These are phyloP conservation scores for pig (Sus scrofa) DNA, from an alignment of 2,113 vertebrate genomes.

Conservation along the genomic window DNA sequence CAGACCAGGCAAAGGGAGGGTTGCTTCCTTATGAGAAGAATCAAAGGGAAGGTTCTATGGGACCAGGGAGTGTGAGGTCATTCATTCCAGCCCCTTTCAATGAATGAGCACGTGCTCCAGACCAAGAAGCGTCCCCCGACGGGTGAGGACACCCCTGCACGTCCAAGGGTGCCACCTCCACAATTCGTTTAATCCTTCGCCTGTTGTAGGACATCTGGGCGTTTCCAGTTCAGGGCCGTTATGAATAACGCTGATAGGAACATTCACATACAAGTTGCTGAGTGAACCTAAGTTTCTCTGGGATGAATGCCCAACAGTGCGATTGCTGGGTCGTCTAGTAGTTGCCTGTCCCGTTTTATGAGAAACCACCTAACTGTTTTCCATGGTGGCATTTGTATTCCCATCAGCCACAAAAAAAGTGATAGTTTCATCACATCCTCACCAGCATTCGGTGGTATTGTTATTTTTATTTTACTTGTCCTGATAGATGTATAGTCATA, in stretches of 20 bases:
- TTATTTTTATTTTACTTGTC: not conserved
- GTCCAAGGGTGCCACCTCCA: too few species aligned
- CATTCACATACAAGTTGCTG: not conserved
- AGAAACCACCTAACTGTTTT: not conserved
- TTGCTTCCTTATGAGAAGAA: not conserved
- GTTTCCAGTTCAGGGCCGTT: not conserved
- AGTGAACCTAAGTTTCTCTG: not conserved
- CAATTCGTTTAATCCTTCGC: too few species aligned
- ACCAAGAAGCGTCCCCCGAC: not conserved
- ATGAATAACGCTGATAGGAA: not conserved
- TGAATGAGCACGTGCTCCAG: not conserved
- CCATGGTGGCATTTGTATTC: too few species aligned
- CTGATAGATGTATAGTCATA: not conserved
- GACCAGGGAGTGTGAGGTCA: too few species aligned
- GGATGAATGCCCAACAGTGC: not conserved
- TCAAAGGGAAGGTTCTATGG: not conserved
- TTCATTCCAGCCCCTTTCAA: not conserved
- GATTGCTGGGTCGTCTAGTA: not conserved
- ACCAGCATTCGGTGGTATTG: not conserved
- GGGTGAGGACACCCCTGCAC: accelerated
- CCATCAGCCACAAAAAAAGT: not conserved
- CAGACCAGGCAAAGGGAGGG: not conserved
- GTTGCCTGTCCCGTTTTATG: not conserved
- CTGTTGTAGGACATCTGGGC: too few species aligned
- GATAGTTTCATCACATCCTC: not conserved